A percentile compares a stretch with the other conserved stretches of the same genome.
Evolutionary conservation across 2,888 invertebrate genomes (phyloP).

Genomic region (Amblyteles armatorius): DNA sequence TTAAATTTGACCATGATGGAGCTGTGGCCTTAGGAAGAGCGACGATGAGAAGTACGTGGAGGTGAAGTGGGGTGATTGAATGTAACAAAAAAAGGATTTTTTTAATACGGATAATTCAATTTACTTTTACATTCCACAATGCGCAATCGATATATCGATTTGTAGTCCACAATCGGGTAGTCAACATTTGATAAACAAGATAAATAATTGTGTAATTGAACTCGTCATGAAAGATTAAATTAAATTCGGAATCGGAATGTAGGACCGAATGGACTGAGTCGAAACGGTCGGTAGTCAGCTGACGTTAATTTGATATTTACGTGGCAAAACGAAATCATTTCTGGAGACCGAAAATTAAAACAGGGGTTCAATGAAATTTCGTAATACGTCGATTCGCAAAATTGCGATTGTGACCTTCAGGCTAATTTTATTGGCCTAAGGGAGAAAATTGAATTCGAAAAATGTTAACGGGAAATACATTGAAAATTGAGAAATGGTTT

Average conservation of each 20-base stretch:
- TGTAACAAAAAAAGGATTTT: too few species aligned
- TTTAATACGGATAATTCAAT: too few species aligned
- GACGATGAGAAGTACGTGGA: not conserved
- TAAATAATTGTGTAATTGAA: not conserved
- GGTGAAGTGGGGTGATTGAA: not conserved
- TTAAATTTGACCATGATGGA: not conserved
- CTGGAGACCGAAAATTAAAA: not conserved
- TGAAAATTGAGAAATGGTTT: not conserved
- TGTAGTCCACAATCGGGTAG: not conserved
- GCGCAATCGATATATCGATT: too few species aligned
- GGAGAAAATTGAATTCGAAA: not conserved
- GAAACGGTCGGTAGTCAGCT: not conserved
- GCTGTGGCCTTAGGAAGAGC: not conserved
- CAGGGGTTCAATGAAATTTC: not conserved
- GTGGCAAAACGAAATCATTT: not conserved
- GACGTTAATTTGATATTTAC: not conserved
- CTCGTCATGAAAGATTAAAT: not conserved
- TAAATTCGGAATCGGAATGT: not conserved
- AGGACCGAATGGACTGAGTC: not conserved
- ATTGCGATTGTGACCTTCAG: not conserved
- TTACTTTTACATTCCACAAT: not conserved
- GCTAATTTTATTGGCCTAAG: not conserved
- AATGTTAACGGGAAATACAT: not conserved
- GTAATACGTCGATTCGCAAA: not conserved
- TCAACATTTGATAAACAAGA: not conserved